Conservation (phyloP, 2,113 vertebrate species). For the Cercocebus atys region DNA sequence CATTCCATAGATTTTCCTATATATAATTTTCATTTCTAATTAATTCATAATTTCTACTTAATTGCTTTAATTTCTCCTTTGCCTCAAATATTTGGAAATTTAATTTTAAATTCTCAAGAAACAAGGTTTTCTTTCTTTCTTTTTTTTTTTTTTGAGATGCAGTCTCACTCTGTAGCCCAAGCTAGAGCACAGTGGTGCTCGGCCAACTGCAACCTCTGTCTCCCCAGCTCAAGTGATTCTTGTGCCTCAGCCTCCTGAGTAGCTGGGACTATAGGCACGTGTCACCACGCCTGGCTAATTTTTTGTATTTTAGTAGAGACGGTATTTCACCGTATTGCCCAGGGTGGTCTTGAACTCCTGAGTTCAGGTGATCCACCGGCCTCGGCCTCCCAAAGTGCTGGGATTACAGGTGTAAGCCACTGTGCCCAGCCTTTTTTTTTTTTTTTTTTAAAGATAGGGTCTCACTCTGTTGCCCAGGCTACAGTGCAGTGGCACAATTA, state of each 20-base stretch:
- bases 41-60: not conserved
- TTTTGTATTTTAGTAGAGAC: not conserved
- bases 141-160: not conserved
- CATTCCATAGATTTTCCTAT: not conserved
- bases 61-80: not conserved
- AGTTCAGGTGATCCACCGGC: not conserved
- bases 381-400: too few relatives aligned
- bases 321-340: not conserved
- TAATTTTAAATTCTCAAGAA: conserved; percentile 19
- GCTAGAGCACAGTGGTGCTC: not conserved
- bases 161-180: not conserved
- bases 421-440: too few relatives aligned
- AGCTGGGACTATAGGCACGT: not conserved
- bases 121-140: not conserved
- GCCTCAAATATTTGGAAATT: not conserved
- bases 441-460: too few relatives aligned
- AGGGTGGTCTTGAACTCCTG: not conserved
- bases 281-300: not conserved
- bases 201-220: not conserved
- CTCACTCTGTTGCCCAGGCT: too few relatives aligned
- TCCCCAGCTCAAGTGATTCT: not conserved
- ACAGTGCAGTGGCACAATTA: too few relatives aligned
- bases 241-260: not conserved
- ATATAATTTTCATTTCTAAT: not conserved
- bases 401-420: too few relatives aligned